These are phyloP conservation scores for Notodonta dromedarius DNA, from an alignment of 2,888 invertebrate genomes.

Conservation along the genomic window DNA sequence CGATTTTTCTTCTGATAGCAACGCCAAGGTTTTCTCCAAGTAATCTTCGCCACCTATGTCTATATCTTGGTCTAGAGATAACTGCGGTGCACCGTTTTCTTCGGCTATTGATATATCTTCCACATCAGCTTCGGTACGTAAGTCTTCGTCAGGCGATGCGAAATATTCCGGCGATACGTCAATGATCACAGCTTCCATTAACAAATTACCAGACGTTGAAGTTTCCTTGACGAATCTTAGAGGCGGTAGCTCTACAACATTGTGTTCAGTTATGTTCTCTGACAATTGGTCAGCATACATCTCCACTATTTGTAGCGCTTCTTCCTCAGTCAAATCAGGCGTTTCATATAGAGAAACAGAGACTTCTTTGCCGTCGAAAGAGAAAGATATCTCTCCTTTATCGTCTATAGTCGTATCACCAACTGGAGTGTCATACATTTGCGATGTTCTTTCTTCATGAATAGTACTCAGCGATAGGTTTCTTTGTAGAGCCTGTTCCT, in stretches of 20 bases:
- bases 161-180: constrained; percentile 95
- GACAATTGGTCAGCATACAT: constrained; percentile 97
- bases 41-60: constrained; percentile 83
- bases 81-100: constrained; percentile 81
- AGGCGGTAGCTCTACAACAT: constrained; percentile 93
- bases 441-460: constrained; percentile 95
- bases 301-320: constrained; percentile 95
- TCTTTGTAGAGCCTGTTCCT: constrained; percentile 85
- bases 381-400: constrained; percentile 94
- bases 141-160: constrained; percentile 90
- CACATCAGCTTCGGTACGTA: constrained; percentile 93
- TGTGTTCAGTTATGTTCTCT: constrained; percentile 93
- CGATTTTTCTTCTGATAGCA: constrained; percentile 79
- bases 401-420: constrained; percentile 91
- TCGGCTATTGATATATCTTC: constrained; percentile 94
- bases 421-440: constrained; percentile 93
- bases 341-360: constrained; percentile 96
- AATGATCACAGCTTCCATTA: constrained; percentile 96
- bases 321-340: constrained; percentile 95
- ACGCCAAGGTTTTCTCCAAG: constrained; percentile 75
- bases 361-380: constrained; percentile 96
- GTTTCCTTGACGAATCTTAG: constrained; percentile 95
- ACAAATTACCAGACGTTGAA: constrained; percentile 92
- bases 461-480: constrained; percentile 95
- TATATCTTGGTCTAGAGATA: constrained; percentile 81